Evolutionary conservation across 2,888 invertebrate species (phyloP), one percentile per base, ranked within the genome.

Genomic region (Netelia virgata): DNA sequence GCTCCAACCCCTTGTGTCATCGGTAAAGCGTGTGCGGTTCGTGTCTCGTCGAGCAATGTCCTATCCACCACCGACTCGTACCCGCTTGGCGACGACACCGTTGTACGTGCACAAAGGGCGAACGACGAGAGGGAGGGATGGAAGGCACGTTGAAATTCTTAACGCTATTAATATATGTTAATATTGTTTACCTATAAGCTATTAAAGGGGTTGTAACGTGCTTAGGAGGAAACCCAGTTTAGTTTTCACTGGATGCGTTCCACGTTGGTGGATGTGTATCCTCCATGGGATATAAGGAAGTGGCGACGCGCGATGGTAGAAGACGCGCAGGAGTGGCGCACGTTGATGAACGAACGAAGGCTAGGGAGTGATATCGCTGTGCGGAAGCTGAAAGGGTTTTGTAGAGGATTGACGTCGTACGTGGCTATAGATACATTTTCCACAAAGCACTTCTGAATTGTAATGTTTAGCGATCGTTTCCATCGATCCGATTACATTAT

Each of bases 181-280:
- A 93, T 93, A 92, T 93, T 93, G 93, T 93, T 93, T 93, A 93
- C 93, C 93, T 93, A 93, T 93, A 93, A 93, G 93, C 93, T 93
- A 93, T 93, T 93, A 93, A 93, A 93, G 93, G 92, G 90, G 90
- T 90, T 91, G 91, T 93, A 93, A 93, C 92, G 90, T 92, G 92
- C 93, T 93, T 93, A 92, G 86, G 90, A 92, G 93, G 92, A 93
- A 93, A 93, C 92, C 91, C 93, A 93, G 93, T 93, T 93, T 93
- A 93, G 92, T 93, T 93, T 93, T 93, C 92, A 90, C 89, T 90
- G 85, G 85, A 86, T 81, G 77, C 72, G 85, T 85, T 85, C 77
- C 85, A 79, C 84, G 78, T 75, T 82, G 82, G 70, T 81, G 90
- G 91, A 91, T 92, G 91, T 92, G 91, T 91, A 92, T 91, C 91